Conservation (phyloP, 2,113 vertebrate species). For the Paraplagusia blochii region DNA sequence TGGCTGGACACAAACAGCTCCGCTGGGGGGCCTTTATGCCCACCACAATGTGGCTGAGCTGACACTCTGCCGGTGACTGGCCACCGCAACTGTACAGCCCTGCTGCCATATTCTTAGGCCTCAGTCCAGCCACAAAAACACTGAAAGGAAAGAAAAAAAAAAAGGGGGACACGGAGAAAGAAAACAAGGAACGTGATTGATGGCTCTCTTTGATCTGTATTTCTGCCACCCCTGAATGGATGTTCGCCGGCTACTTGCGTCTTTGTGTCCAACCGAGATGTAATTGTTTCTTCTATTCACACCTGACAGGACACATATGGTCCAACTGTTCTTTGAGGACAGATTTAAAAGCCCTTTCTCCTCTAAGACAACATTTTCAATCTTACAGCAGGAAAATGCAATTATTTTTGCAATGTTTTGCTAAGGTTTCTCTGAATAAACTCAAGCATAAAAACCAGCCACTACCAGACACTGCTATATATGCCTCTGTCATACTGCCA, state of each 20-base stretch:
- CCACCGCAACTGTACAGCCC: conserved; percentile 56
- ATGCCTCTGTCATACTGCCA: conserved; percentile 43
- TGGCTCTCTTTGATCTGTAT: conserved; percentile 72
- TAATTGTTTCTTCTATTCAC: conserved; percentile 69
- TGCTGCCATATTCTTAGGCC: conserved; percentile 60
- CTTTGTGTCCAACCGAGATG: conserved; percentile 66
- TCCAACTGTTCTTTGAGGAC: conserved; percentile 54
- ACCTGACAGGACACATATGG: conserved; percentile 68
- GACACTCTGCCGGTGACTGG: conserved; percentile 68
- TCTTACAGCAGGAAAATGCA: conserved; percentile 49
- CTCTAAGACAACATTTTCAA: conserved; percentile 61
- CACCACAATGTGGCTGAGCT: conserved; percentile 63
- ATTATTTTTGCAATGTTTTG: conserved; percentile 67
- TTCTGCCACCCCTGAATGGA: conserved; percentile 65
- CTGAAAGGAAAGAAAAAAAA: conserved; percentile 44
- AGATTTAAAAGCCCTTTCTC: conserved; percentile 52
- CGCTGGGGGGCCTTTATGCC: conserved; percentile 60
- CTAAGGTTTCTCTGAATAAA: conserved; percentile 54
- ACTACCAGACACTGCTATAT: conserved; percentile 42
- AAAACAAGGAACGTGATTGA: conserved; percentile 67
- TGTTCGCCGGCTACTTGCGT: conserved; percentile 67
- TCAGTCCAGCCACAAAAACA: conserved; percentile 62
- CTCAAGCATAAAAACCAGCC: conserved; percentile 38
- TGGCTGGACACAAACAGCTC: conserved; percentile 64
- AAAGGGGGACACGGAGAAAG: conserved; percentile 51